Evolutionary conservation across 2,113 vertebrate species (phyloP).

Genomic region (Rousettus leschenaultii): DNA sequence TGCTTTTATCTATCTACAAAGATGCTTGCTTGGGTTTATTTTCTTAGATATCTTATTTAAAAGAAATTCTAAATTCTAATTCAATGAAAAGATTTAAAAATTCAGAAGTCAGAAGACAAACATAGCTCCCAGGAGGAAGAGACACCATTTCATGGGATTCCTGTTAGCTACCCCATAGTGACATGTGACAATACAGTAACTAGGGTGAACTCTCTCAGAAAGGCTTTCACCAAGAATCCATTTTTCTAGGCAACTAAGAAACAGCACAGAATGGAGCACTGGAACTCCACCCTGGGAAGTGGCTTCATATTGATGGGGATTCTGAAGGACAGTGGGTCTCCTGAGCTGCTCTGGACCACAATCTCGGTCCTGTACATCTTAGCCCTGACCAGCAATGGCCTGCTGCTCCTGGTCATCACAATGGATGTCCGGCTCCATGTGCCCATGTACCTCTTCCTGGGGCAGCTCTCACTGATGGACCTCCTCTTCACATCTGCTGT

Average conservation of each 20-base stretch:
- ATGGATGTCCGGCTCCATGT: background rate
- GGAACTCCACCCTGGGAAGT: conserved; percentile 50
- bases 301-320: conserved; percentile 63
- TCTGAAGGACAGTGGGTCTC: conserved; percentile 38
- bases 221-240: background rate
- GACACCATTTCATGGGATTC: background rate
- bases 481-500: conserved; percentile 62
- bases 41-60: background rate
- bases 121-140: background rate
- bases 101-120: background rate
- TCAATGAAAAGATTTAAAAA: background rate
- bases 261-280: background rate
- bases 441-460: conserved; percentile 64
- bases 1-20: background rate
- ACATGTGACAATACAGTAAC: background rate
- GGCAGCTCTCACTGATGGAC: conserved; percentile 69
- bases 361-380: conserved; percentile 29
- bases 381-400: conserved; percentile 56
- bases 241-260: background rate
- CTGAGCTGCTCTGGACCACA: conserved; percentile 53
- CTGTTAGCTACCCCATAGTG: rapidly evolving
- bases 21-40: background rate
- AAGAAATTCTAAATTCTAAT: background rate
- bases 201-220: background rate
- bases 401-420: conserved; percentile 28